Conservation (phyloP, 2,113 vertebrate genomes). For the Xiphorhynchus elegans region DNA sequence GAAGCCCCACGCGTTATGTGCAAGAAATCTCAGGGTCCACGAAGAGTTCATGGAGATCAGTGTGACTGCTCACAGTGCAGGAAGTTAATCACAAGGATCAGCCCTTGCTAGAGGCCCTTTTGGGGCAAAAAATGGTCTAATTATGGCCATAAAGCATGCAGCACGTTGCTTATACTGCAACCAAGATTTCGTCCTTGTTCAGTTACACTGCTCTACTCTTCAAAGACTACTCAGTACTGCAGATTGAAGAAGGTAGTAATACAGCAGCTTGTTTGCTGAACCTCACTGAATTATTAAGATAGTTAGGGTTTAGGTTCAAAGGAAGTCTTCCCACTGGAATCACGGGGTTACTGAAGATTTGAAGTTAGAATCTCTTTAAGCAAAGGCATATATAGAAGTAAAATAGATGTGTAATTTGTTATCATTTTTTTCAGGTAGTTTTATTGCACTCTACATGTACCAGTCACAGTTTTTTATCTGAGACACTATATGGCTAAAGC, state of each 20-base stretch:
- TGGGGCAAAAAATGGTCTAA: not conserved
- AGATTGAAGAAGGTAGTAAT: not conserved
- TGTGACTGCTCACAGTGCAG: accelerated
- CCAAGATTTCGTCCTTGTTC: not conserved
- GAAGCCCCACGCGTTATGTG: accelerated
- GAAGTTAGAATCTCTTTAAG: not conserved
- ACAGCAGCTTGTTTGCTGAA: not conserved
- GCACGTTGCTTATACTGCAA: accelerated
- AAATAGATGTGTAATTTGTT: not conserved
- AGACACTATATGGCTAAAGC: not conserved
- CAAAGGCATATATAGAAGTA: not conserved
- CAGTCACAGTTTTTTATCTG: not conserved
- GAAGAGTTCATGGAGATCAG: not conserved
- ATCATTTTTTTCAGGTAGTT: not conserved
- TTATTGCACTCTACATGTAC: not conserved
- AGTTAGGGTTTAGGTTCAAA: not conserved
- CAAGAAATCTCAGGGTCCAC: not conserved
- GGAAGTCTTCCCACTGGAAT: not conserved
- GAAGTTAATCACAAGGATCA: not conserved
- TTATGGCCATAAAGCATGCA: not conserved
- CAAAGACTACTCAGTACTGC: not conserved
- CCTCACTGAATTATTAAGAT: not conserved
- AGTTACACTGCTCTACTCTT: not conserved
- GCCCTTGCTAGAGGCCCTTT: not conserved
- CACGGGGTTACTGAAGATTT: not conserved